Conservation (phyloP, 35 echinoderm and acorn worm genomes). For the Acanthaster planci region DNA sequence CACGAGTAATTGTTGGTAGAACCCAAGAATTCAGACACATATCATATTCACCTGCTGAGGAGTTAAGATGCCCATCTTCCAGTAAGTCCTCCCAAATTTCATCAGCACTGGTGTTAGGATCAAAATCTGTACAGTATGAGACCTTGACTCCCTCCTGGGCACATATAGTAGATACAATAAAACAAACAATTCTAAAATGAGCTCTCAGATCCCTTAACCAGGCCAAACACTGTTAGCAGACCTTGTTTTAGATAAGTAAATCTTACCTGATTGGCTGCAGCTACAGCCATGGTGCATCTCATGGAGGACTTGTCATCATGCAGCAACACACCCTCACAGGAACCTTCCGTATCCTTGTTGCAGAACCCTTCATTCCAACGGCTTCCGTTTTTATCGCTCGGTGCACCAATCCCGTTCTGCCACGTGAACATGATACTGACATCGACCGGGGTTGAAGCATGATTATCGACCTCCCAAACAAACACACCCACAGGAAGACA, state of each 20-base stretch:
- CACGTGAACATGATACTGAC: slow-evolving; percentile 96
- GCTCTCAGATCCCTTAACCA: too few relatives aligned
- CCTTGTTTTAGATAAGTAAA: too few relatives aligned
- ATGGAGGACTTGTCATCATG: slow-evolving; percentile 72
- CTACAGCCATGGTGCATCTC: slow-evolving; percentile 87
- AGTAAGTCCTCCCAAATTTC: slow-evolving; percentile 73
- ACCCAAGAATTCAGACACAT: too few relatives aligned
- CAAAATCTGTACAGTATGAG: slow-evolving; percentile 56
- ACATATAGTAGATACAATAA: too few relatives aligned
- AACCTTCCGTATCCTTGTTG: slow-evolving; percentile 22
- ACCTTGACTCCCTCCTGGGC: slow-evolving; percentile 64
- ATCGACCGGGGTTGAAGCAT: slow-evolving; percentile 51
- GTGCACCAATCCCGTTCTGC: slow-evolving; percentile 83
- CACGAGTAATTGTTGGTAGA: too few relatives aligned
- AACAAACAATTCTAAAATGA: too few relatives aligned
- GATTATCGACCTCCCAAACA: slow-evolving; percentile 88
- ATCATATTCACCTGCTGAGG: slow-evolving; percentile 45
- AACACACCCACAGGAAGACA: slow-evolving; percentile 83
- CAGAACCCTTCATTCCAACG: slow-evolving; percentile 86
- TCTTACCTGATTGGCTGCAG: slow-evolving; percentile 71
- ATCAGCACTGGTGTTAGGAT: slow-evolving; percentile 54
- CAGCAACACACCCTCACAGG: slow-evolving; percentile 60
- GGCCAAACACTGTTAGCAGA: too few relatives aligned
- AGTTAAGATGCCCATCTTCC: slow-evolving; percentile 59
- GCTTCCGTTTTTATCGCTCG: slow-evolving; percentile 67